Conservation (phyloP, 2,113 vertebrate genomes). For the Triplophysa tibetana region DNA sequence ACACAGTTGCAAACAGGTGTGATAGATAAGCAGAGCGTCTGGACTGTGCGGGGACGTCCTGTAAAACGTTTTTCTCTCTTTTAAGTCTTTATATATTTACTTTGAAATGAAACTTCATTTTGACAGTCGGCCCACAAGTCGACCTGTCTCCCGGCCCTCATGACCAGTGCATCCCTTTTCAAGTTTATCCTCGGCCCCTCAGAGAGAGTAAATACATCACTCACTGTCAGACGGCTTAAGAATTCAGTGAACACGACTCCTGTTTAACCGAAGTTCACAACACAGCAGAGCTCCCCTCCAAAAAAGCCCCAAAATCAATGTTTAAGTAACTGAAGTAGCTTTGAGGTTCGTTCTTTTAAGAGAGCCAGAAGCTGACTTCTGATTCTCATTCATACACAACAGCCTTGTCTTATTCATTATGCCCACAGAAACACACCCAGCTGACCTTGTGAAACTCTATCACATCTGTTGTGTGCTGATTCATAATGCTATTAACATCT, state of each 20-base stretch:
- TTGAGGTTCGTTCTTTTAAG: slow-evolving; percentile 6
- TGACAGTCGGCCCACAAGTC: neutral
- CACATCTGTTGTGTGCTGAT: neutral
- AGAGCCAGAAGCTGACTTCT: neutral
- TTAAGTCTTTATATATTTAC: neutral
- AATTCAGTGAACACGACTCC: slow-evolving; percentile 5
- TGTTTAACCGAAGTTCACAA: slow-evolving; percentile 37
- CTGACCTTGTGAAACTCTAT: neutral
- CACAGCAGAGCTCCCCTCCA: neutral
- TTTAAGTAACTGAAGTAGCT: slow-evolving; percentile 12
- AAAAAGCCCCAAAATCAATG: slow-evolving; percentile 18
- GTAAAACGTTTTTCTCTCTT: neutral
- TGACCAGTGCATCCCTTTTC: neutral
- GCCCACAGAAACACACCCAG: neutral
- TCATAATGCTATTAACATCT: neutral
- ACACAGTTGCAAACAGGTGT: too few relatives aligned
- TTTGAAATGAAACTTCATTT: slow-evolving; percentile 5
- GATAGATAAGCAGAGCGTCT: neutral
- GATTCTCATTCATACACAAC: slow-evolving; percentile 1
- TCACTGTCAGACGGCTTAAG: neutral
- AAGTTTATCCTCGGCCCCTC: slow-evolving; percentile 7
- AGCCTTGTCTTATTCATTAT: neutral
- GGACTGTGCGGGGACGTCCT: neutral
- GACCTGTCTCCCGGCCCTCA: neutral
- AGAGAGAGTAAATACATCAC: neutral